These are phyloP conservation scores for Phragmatobia fuliginosa DNA, from an alignment of 2,888 invertebrate genomes.

Conservation along the genomic window DNA sequence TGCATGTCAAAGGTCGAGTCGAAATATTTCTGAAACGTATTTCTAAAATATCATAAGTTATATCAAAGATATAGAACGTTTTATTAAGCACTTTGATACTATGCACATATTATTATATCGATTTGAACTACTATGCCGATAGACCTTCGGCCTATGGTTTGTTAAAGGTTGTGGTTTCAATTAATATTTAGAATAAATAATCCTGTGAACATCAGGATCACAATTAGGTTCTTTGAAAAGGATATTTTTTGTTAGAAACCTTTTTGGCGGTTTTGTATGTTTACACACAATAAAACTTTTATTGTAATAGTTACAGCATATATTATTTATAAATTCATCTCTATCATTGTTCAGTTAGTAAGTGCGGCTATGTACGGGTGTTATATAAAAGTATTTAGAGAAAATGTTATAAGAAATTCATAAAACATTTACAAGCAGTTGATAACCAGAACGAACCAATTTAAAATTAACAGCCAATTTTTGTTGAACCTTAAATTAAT, in stretches of 20 bases:
- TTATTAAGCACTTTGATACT: too few species aligned
- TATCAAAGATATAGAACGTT: not conserved
- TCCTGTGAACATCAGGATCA: not conserved
- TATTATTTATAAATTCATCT: not conserved
- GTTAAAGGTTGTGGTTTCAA: too few species aligned
- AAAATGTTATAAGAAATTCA: not conserved
- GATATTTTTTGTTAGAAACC: not conserved
- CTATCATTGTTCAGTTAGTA: not conserved
- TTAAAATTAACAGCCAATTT: constrained; percentile 60
- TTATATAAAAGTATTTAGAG: not conserved
- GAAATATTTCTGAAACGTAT: not conserved
- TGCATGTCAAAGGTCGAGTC: constrained; percentile 19
- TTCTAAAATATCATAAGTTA: not conserved
- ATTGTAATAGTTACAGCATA: not conserved
- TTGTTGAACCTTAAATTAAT: constrained; percentile 67
- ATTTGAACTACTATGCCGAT: not conserved
- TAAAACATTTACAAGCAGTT: constrained; percentile 12
- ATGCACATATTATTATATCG: too few species aligned
- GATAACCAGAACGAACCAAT: constrained; percentile 32
- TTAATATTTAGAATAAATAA: not conserved
- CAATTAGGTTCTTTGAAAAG: not conserved
- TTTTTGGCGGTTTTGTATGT: not conserved
- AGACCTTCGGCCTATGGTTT: not conserved
- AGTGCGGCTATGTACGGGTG: too few species aligned
- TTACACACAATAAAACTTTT: not conserved